Base-by-base conservation (phyloP, 2,888 invertebrate species). In the Danaus chrysippus region DNA sequence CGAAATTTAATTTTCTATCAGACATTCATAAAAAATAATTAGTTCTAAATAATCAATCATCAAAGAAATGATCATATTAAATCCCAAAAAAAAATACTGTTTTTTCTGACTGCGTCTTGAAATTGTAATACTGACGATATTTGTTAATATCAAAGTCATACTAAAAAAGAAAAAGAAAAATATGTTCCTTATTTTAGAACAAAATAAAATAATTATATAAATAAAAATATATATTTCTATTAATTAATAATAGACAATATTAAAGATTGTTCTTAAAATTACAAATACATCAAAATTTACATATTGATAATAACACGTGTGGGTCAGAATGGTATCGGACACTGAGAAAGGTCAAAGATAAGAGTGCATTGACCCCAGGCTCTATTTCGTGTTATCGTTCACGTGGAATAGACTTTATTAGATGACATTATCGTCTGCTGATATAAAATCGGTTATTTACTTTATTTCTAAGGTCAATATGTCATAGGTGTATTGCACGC, bases 281-380 rank as follows among this genome's bases (percentile, higher is more conserved):
- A 49, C 49, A 49, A 49, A 17, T 49, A 49, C 10, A 49, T 49
- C 17, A 49, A 49, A 34, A 49, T 49, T 49, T 49, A 49, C 49
- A 49, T 49, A 49, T 17, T 49, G 49, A 49, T 62, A 62, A 60
- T 56, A 56, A 56, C 65, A 69, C 65, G 67, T 64, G 62, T 63
- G 62, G 68, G 67, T 68, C 68, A 68, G 41, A 44, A 42, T 41
- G 56, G 53, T 66, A 69, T 67, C 71, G 67, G 69, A 52, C 71
- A 62, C 62, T 56, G 44, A 62, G 68, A 68, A 68, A 72, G 71
- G 73, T 73, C 67, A 70, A 10, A 62, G 73, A 74, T 73, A 72
- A 64, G 10, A 59, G 73, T 59, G 34, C 70, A 64, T 65, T 71
- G 73, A 67, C 65, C 53, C 61, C 62, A 65, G 63, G 56, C 41